Percentiles rank a stretch among this genome's conserved stretches.
phyloP scores from a whole-genome alignment of 2,113 vertebrate genomes.

The Poeciliopsis occidentalis region DNA sequence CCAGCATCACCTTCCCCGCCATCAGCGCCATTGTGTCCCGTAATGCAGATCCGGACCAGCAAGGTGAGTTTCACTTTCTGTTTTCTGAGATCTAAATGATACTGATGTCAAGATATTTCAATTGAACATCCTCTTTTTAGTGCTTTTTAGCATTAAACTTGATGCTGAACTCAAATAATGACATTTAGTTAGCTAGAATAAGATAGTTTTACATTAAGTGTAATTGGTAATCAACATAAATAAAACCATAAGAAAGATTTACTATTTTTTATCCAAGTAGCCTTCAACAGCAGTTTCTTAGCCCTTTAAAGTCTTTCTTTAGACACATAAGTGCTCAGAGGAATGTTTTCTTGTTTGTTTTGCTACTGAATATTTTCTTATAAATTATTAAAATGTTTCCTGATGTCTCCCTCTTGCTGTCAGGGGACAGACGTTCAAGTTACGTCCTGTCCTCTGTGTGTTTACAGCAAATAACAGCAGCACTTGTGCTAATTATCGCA shows the following conservation, averaged over 20 bases:
- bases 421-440: neutral
- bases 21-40: slow-evolving; percentile 89
- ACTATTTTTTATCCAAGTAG: too few species aligned
- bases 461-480: neutral
- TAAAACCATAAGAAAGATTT: too few species aligned
- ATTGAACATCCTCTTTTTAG: neutral
- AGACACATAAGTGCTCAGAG: neutral
- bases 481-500: neutral
- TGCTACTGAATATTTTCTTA: neutral
- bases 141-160: neutral
- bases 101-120: neutral
- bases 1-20: slow-evolving; percentile 90
- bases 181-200: too few species aligned
- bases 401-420: neutral
- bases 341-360: neutral
- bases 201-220: too few species aligned
- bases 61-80: slow-evolving; percentile 72
- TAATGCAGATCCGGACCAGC: slow-evolving; percentile 90
- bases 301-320: neutral
- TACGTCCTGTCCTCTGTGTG: neutral
- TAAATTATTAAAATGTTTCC: slow-evolving; percentile 6
- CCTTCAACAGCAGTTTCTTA: neutral
- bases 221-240: too few species aligned
- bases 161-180: too few species aligned
- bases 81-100: neutral